A percentile compares a stretch with the other conserved stretches of the same genome.
Evolutionary conservation across 2,888 invertebrate species (phyloP).

Genomic region (Cistogaster globosa): DNA sequence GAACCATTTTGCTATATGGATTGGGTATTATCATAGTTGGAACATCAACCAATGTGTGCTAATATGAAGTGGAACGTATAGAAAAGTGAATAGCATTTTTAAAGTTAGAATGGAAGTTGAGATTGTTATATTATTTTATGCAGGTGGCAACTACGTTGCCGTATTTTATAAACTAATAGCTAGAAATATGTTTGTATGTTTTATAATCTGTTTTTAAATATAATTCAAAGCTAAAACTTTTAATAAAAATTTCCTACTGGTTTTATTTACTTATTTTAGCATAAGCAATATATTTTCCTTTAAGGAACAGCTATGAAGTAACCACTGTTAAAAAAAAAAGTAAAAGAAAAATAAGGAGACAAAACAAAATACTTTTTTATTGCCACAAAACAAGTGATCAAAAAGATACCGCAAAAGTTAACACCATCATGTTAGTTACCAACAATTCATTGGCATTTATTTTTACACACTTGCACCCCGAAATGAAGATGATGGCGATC

Average conservation of each 20-base stretch:
- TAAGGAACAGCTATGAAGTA: slow-evolving; percentile 14
- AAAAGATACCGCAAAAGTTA: slow-evolving; percentile 64
- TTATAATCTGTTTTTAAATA: no score
- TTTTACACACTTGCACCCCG: slow-evolving; percentile 63
- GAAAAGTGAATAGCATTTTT: no score
- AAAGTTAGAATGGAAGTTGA: no score
- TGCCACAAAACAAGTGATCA: slow-evolving; percentile 61
- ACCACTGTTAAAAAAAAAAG: background rate
- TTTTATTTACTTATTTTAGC: slow-evolving; percentile 1
- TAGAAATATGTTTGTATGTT: no score
- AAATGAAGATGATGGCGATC: slow-evolving; percentile 27
- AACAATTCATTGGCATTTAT: slow-evolving; percentile 63
- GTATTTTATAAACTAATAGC: no score
- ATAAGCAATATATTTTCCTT: slow-evolving; percentile 28
- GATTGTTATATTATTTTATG: no score
- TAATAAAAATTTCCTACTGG: slow-evolving; percentile 4
- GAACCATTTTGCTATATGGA: no score
- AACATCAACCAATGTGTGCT: no score
- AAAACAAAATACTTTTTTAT: slow-evolving; percentile 54
- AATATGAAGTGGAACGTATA: no score
- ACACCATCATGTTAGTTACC: slow-evolving; percentile 64
- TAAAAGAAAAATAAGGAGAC: slow-evolving; percentile 31
- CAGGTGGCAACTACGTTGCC: no score
- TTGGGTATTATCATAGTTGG: no score
- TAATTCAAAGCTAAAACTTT: background rate